phyloP scores from a whole-genome alignment of 2,797 vertebrate species.

The Botia almorhae region DNA sequence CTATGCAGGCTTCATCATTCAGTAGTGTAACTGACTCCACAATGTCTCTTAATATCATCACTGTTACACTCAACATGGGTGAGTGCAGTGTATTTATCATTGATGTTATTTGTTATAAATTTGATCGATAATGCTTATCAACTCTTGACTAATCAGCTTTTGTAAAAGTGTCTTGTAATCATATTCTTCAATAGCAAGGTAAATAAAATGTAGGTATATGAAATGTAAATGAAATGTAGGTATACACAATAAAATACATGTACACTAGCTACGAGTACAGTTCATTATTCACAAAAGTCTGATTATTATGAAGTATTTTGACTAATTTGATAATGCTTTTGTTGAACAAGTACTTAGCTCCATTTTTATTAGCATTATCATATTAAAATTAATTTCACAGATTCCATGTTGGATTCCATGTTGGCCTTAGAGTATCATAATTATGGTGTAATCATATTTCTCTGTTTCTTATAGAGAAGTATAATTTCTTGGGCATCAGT shows the following conservation, averaged over 20 bases:
- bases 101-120: not conserved
- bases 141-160: too few species aligned
- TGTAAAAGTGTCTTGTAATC: too few species aligned
- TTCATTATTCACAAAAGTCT: not conserved
- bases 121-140: too few species aligned
- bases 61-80: conserved; percentile 93
- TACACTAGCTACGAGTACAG: too few species aligned
- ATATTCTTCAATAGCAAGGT: too few species aligned
- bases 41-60: conserved; percentile 93
- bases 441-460: not conserved
- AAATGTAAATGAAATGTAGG: too few species aligned
- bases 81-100: conserved; percentile 54
- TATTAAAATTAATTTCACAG: too few species aligned
- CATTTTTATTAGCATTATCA: too few species aligned
- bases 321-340: not conserved
- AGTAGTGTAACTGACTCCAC: conserved; percentile 92
- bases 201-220: too few species aligned
- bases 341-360: not conserved
- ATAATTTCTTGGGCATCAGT: conserved; percentile 73
- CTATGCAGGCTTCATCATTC: conserved; percentile 81
- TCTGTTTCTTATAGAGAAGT: conserved; percentile 71
- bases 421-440: not conserved
- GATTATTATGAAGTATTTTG: too few species aligned
- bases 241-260: too few species aligned
- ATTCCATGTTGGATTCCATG: not conserved